These are phyloP conservation scores for Deilephila porcellus DNA, from an alignment of 2,888 invertebrate species.

Conservation along the genomic window DNA sequence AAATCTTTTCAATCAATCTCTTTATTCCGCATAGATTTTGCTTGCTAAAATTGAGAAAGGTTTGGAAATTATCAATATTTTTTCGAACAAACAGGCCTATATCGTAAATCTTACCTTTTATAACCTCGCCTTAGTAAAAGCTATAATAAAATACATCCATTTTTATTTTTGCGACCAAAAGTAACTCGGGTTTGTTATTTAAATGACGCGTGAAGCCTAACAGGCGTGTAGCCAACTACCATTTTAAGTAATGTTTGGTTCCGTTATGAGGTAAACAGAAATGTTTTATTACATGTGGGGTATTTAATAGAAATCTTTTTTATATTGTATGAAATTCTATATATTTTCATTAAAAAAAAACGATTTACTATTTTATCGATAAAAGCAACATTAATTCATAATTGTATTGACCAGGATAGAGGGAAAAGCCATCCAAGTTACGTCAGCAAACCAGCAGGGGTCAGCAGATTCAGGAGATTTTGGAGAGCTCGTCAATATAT, in stretches of 20 bases:
- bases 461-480: too few species aligned
- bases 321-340: too few species aligned
- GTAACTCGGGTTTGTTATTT: slow-evolving; percentile 63
- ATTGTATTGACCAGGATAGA: too few species aligned
- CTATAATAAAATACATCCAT: slow-evolving; percentile 31
- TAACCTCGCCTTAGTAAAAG: background rate
- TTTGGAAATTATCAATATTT: background rate
- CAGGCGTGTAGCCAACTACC: slow-evolving; percentile 34
- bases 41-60: background rate
- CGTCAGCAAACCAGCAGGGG: too few species aligned
- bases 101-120: slow-evolving; percentile 18
- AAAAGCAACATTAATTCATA: too few species aligned
- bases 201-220: slow-evolving; percentile 62
- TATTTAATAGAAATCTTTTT: too few species aligned
- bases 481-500: too few species aligned
- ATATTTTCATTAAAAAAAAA: too few species aligned
- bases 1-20: background rate
- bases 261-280: background rate
- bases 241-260: background rate
- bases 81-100: background rate
- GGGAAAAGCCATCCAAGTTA: too few species aligned
- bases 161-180: slow-evolving; percentile 49
- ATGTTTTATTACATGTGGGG: background rate
- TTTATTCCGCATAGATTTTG: background rate
- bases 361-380: too few species aligned